Evolutionary conservation across 2,113 vertebrate genomes (phyloP).

Genomic region (Hippocampus barbouri): DNA sequence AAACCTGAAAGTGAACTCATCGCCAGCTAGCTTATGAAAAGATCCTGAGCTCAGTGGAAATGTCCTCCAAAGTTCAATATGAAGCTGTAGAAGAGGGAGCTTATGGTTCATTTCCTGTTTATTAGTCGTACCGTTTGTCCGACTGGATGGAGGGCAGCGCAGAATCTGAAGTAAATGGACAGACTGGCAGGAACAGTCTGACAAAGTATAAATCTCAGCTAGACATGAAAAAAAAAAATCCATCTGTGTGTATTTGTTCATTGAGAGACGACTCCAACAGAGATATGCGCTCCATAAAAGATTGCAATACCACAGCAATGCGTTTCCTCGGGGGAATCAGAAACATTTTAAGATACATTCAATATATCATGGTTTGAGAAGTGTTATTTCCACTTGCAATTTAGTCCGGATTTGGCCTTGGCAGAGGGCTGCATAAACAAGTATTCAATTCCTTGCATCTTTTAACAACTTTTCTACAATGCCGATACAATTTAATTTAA

Average conservation of each 20-base stretch:
- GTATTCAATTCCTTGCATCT: neutral
- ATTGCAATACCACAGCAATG: neutral
- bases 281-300: neutral
- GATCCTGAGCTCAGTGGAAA: neutral
- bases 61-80: neutral
- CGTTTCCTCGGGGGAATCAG: neutral
- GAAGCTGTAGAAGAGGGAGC: neutral
- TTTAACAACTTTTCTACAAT: neutral
- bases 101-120: conserved; percentile 2
- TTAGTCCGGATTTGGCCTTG: neutral
- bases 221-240: neutral
- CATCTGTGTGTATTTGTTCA: neutral
- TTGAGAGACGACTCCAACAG: neutral
- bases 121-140: neutral
- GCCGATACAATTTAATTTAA: neutral
- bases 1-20: neutral
- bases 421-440: neutral
- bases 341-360: neutral
- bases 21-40: neutral
- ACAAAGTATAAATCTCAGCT: neutral
- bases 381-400: neutral
- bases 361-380: neutral
- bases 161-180: neutral
- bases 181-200: neutral
- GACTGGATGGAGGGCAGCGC: neutral